Conservation (phyloP, 2,113 vertebrate genomes). For the Sarotherodon lohbergeri region DNA sequence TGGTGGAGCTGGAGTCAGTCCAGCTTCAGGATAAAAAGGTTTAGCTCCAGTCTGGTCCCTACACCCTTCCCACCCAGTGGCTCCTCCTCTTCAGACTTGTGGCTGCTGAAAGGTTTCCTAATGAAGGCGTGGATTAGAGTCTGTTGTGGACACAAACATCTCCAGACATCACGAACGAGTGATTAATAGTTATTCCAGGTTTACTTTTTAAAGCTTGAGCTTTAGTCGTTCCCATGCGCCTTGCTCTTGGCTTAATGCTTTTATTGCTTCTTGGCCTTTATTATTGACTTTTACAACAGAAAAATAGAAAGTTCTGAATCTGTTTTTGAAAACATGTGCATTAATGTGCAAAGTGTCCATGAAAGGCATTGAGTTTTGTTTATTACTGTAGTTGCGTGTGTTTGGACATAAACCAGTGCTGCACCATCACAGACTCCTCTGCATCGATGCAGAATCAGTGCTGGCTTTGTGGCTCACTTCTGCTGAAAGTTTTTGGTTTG, state of each 20-base stretch:
- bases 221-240: neutral
- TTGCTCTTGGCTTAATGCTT: accelerated
- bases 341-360: neutral
- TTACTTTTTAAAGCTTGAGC: neutral
- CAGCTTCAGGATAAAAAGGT: neutral
- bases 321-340: neutral
- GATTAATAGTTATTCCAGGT: neutral
- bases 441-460: neutral
- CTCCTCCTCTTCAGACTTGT: accelerated
- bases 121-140: neutral
- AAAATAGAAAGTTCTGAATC: neutral
- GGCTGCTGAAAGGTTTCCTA: neutral
- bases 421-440: neutral
- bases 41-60: neutral
- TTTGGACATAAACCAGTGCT: neutral
- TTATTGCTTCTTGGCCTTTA: accelerated
- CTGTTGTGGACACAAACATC: neutral
- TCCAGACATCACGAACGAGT: neutral
- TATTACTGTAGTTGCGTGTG: neutral
- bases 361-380: accelerated
- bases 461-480: neutral
- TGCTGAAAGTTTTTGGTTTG: neutral
- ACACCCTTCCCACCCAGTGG: neutral
- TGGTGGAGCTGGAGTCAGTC: neutral
- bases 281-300: neutral